Evolutionary conservation across 2,888 invertebrate genomes (phyloP), one percentile per base, ranked within the genome.

Genomic region (Papilio demoleus): DNA sequence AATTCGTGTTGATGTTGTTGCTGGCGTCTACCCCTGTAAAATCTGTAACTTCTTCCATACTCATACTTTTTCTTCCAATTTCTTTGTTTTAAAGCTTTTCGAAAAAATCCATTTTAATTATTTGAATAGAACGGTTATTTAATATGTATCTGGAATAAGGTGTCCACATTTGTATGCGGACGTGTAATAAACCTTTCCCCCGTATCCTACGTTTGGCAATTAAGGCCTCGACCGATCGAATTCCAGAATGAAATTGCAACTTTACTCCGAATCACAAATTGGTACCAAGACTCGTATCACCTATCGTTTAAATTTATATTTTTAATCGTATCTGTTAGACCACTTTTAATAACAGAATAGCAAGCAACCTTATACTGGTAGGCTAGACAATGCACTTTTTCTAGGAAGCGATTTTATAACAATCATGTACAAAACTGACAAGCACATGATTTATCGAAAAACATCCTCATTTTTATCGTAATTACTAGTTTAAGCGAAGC

Each of bases 191-290:
- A 50, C 27, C 45, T 42, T 27, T 47, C 34, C n/a, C 36, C 36
- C 50, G 22, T 34, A 50, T 50, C 36, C 45, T 45, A 62, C 45
- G 62, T 62, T 62, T 45, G 19, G 63, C 47, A 63, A 63, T 63
- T 63, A 63, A 12, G 34, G 63, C 12, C 14, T 19, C 34, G 31
- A 9, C 31, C 36, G 47, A 34, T 50, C 63, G 63, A 50, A 63
- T 63, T 22, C 63, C 45, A 36, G 19, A 50, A 63, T 63, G 45
- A 36, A 63, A 63, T 63, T 63, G 63, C 53, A 56, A 56, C n/a
- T 56, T 56, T 50, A 34, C 34, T 22, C 22, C 36, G 47, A 47
- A 36, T 63, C 36, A 14, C 36, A 36, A 63, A 63, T 63, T 63
- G n/a, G 14, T 63, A 36, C 34, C 24, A 34, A 50, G n/a, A 22